Evolutionary conservation across 2,113 vertebrate genomes (phyloP).

Genomic region (Gobius niger): DNA sequence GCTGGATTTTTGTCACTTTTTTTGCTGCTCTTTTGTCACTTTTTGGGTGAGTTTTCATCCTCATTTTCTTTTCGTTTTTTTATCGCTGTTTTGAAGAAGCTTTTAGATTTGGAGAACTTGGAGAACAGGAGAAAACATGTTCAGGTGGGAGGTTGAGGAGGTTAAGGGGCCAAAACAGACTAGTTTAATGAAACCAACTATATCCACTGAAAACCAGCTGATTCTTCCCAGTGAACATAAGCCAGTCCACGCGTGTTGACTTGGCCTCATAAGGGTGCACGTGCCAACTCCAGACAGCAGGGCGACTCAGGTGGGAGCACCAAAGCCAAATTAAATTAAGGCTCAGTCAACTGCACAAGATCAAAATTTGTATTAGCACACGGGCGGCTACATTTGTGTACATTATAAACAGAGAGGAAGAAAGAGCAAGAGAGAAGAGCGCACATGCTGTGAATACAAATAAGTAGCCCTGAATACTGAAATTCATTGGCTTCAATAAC

Average conservation of each 20-base stretch:
- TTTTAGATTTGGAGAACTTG: too few relatives aligned
- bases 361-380: conserved; percentile 5
- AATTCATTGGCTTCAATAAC: conserved; percentile 43
- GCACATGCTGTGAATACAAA: conserved; percentile 40
- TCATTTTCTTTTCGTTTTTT: too few relatives aligned
- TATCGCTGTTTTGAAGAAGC: too few relatives aligned
- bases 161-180: too few relatives aligned
- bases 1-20: too few relatives aligned
- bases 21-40: too few relatives aligned
- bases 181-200: too few relatives aligned
- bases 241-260: neutral
- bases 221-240: neutral
- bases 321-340: conserved; percentile 4
- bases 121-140: too few relatives aligned
- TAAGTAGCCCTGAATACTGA: conserved; percentile 27
- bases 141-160: too few relatives aligned
- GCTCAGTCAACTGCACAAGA: conserved; percentile 7
- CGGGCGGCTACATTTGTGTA: conserved; percentile 10
- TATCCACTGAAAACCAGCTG: too few relatives aligned
- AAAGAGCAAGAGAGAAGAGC: neutral
- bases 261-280: neutral
- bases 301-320: neutral
- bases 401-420: neutral
- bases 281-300: neutral
- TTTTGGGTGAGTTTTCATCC: too few relatives aligned